Conservation (phyloP, 2,113 vertebrate genomes). For the Progne subis region DNA sequence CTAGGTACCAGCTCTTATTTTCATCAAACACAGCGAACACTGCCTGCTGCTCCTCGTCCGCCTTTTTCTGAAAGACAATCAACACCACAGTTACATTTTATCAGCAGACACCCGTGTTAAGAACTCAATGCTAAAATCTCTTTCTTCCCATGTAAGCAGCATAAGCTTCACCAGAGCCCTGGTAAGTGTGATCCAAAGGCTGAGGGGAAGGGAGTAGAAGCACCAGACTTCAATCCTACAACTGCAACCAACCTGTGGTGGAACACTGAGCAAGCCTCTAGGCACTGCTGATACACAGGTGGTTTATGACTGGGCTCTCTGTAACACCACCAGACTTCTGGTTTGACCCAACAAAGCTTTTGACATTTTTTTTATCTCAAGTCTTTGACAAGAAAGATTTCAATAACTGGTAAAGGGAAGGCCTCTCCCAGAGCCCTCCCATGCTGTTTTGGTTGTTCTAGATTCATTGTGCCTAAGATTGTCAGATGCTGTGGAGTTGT, state of each 20-base stretch:
- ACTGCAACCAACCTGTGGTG: neutral
- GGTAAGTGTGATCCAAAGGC: neutral
- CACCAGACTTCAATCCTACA: neutral
- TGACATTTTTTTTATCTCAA: neutral
- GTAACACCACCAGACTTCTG: neutral
- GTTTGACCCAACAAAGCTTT: neutral
- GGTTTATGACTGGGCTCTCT: too few relatives aligned
- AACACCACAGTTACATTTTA: neutral
- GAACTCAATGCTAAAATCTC: neutral
- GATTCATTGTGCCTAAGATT: neutral
- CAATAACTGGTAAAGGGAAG: neutral
- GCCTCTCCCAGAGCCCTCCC: neutral
- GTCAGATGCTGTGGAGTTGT: neutral
- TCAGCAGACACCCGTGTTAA: neutral
- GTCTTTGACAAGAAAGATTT: neutral
- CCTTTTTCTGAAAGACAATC: conserved; percentile 79
- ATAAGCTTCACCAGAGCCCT: neutral
- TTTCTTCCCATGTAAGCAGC: neutral
- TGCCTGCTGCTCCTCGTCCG: conserved; percentile 90
- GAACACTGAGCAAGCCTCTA: neutral
- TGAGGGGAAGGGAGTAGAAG: neutral
- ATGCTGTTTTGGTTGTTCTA: neutral
- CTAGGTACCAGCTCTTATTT: conserved; percentile 97
- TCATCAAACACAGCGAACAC: conserved; percentile 92
- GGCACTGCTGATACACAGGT: neutral